These are phyloP conservation scores for Sarcophilus harrisii DNA, from an alignment of 2,797 vertebrate genomes.

Conservation along the genomic window DNA sequence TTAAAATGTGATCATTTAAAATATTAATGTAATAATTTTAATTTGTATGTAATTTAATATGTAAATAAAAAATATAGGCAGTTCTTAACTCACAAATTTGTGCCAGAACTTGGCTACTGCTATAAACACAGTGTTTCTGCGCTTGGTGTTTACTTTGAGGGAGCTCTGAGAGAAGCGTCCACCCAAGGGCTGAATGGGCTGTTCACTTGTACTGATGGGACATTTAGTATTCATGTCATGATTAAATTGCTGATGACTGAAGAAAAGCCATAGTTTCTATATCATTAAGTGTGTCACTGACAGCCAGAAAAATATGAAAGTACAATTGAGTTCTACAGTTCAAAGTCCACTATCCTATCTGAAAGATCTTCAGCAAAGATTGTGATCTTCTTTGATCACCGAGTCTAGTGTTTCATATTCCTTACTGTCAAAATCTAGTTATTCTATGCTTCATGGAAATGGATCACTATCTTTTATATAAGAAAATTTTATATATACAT, in stretches of 20 bases:
- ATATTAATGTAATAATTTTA: too few relatives aligned
- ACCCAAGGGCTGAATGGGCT: neutral
- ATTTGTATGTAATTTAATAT: too few relatives aligned
- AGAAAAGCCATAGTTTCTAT: conserved; percentile 51
- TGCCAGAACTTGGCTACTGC: too few relatives aligned
- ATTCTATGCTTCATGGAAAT: neutral
- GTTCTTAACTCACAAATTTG: too few relatives aligned
- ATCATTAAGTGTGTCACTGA: conserved; percentile 6
- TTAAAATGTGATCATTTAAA: too few relatives aligned
- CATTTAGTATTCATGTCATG: conserved; percentile 4
- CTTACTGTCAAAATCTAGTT: too few relatives aligned
- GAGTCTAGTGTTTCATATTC: too few relatives aligned
- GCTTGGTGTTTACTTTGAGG: neutral
- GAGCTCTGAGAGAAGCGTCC: neutral
- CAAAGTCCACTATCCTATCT: neutral
- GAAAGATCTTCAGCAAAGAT: neutral
- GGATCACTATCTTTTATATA: neutral
- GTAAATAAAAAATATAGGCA: too few relatives aligned
- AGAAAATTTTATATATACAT: neutral
- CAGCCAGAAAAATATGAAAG: conserved; percentile 10
- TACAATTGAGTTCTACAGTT: too few relatives aligned
- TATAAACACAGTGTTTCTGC: neutral
- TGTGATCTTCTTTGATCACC: too few relatives aligned
- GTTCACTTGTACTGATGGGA: conserved; percentile 31
- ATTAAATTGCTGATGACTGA: conserved; percentile 29